These are phyloP conservation scores for honey bee (Apis mellifera) DNA, from an alignment of 1,140 invertebrate species.

Conservation along the genomic window Amel_HAv3.1 CM009939.2:9978501-9979000, in stretches of 20 bases:
- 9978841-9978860: not conserved
- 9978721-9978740: not conserved
- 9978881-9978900: not conserved
- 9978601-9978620: no score
- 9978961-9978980: not conserved
- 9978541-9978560: no score
- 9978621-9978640: no score
- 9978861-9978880: not conserved
- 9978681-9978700: no score
- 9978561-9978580: no score
- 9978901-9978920: not conserved
- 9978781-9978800: conserved; percentile 16
- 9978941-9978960: not conserved
- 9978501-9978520: no score
- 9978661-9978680: no score
- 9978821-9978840: not conserved
- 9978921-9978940: not conserved
- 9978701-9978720: no score
- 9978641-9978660: no score
- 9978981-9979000: not conserved
- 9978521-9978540: no score
- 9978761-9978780: conserved; percentile 30
- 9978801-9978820: not conserved
- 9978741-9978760: not conserved
- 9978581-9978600: no score